Conservation (phyloP, 2,888 invertebrate species). For the Apamea anceps region DNA sequence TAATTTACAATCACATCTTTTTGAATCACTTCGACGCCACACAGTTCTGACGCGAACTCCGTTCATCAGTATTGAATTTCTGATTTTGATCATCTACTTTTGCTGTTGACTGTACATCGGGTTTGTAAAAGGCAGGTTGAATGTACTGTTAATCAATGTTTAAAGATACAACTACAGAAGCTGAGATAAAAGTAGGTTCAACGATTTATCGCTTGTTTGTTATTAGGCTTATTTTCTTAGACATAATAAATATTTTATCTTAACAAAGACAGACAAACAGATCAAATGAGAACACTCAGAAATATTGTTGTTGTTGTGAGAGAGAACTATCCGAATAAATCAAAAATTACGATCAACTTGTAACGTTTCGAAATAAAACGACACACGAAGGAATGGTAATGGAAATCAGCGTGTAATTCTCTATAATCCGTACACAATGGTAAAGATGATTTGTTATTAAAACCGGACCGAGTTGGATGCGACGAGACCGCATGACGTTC, state of each 20-base stretch:
- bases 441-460: constrained; percentile 80
- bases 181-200: constrained; percentile 68
- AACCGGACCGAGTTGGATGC: constrained; percentile 75
- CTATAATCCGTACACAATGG: constrained; percentile 79
- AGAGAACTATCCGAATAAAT: constrained; percentile 63
- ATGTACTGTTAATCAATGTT: constrained; percentile 76
- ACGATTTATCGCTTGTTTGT: constrained; percentile 67
- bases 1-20: no score
- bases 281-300: constrained; percentile 23
- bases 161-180: constrained; percentile 61
- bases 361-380: constrained; percentile 72
- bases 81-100: no score
- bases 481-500: constrained; percentile 68
- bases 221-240: constrained; percentile 55
- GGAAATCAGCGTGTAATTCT: constrained; percentile 78
- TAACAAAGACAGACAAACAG: constrained; percentile 24
- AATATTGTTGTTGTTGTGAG: constrained; percentile 24
- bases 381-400: constrained; percentile 69
- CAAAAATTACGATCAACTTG: constrained; percentile 75
- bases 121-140: constrained; percentile 72
- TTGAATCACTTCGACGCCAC: no score
- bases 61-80: no score
- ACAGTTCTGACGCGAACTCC: no score
- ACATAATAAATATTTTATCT: constrained; percentile 39
- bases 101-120: no score